Percentiles rank a stretch among this genome's conserved stretches.
These are phyloP conservation scores for Danaus chrysippus DNA, from an alignment of 2,888 invertebrate species.

Conservation along the genomic window DNA sequence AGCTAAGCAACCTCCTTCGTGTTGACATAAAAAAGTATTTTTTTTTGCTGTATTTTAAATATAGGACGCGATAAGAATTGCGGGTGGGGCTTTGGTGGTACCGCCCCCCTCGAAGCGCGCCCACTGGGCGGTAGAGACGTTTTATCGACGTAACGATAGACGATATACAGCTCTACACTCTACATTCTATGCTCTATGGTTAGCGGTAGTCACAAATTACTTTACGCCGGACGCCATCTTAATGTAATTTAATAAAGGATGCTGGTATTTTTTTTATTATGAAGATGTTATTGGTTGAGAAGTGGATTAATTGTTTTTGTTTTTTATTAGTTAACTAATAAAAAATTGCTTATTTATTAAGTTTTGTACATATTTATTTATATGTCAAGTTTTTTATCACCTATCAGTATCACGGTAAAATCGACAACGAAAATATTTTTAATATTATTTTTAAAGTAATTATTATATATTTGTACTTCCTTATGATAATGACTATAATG, in stretches of 20 bases:
- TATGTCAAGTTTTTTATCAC: too few species aligned
- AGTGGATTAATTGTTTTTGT: too few species aligned
- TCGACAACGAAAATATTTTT: too few species aligned
- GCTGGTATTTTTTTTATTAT: constrained; percentile 2
- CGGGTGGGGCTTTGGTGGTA: constrained; percentile 53
- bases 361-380: too few species aligned
- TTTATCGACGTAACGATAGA: constrained; percentile 26
- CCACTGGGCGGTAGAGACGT: constrained; percentile 56
- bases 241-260: constrained; percentile 15
- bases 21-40: constrained; percentile 24
- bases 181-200: constrained; percentile 22
- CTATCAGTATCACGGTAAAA: too few species aligned
- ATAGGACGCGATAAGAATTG: constrained; percentile 21
- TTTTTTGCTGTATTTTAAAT: constrained; percentile 23
- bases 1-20: constrained; percentile 11
- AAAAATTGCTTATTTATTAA: too few species aligned
- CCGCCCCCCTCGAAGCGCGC: constrained; percentile 61
- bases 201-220: constrained; percentile 32
- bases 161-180: constrained; percentile 26
- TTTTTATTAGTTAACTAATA: too few species aligned
- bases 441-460: too few species aligned
- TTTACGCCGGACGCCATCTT: constrained; percentile 29
- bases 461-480: too few species aligned
- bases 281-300: neutral
- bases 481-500: too few species aligned